Percentiles rank a stretch among this genome's conserved stretches.
Evolutionary conservation across 2,113 vertebrate species (phyloP).

Genomic region (Acanthochromis polyacanthus): DNA sequence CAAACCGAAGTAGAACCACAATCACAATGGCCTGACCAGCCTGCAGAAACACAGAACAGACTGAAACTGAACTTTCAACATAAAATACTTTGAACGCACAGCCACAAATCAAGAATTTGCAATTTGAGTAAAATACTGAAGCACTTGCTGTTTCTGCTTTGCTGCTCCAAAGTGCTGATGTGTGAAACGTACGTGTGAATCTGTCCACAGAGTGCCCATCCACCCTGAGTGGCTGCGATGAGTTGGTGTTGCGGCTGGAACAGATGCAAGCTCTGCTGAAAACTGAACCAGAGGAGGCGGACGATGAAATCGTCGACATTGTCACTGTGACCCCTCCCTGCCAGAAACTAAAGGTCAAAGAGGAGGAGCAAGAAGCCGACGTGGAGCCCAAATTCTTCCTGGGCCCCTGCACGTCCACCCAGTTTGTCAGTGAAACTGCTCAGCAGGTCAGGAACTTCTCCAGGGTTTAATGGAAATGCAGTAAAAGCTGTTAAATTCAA

Average conservation of each 20-base stretch:
- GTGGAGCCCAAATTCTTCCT: slow-evolving; percentile 92
- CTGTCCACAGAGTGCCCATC: slow-evolving; percentile 88
- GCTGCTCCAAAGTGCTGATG: background rate
- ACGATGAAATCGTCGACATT: slow-evolving; percentile 91
- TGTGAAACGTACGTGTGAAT: slow-evolving; percentile 12
- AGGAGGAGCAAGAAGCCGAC: slow-evolving; percentile 92
- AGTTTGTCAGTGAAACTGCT: slow-evolving; percentile 90
- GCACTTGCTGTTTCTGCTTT: background rate
- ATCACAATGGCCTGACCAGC: too few species aligned
- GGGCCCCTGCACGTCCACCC: slow-evolving; percentile 86
- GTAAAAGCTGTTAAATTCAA: background rate
- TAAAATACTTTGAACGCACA: background rate
- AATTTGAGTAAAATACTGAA: background rate
- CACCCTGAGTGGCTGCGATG: slow-evolving; percentile 89
- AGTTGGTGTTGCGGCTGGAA: slow-evolving; percentile 90
- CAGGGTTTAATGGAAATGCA: background rate
- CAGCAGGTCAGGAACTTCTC: slow-evolving; percentile 88
- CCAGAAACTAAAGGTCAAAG: slow-evolving; percentile 90
- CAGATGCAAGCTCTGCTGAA: slow-evolving; percentile 94
- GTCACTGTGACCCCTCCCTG: slow-evolving; percentile 86
- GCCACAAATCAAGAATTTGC: background rate
- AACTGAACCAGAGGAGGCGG: slow-evolving; percentile 90
- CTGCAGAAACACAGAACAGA: too few species aligned
- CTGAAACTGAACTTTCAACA: too few species aligned
- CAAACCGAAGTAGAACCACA: too few species aligned